These are phyloP conservation scores for Acromyrmex echinatior DNA, from an alignment of 1,140 invertebrate species.

Conservation along the genomic window DNA sequence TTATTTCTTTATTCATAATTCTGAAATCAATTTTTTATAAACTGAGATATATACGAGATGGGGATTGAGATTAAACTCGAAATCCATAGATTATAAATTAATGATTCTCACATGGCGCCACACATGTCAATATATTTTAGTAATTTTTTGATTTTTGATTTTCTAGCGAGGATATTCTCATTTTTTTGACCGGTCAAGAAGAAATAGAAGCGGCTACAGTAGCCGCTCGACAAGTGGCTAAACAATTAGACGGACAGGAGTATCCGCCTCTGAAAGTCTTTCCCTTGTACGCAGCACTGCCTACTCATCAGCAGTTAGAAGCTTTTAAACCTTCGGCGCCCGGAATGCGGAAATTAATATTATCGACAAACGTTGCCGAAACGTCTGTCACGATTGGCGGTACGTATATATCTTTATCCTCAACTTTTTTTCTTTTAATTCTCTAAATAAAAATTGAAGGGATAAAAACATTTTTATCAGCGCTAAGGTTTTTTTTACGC, in stretches of 20 bases:
- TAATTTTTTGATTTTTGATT: background rate
- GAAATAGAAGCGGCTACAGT: constrained; percentile 97
- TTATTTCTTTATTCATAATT: background rate
- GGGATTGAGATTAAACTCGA: background rate
- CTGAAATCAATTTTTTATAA: background rate
- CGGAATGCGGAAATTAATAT: constrained; percentile 94
- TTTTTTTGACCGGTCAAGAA: constrained; percentile 99
- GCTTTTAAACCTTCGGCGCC: constrained; percentile 91
- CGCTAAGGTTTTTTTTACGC: background rate
- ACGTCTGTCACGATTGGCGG: constrained; percentile 97
- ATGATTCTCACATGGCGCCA: background rate
- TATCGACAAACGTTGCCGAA: constrained; percentile 99
- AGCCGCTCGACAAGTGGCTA: constrained; percentile 92
- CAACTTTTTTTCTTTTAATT: background rate
- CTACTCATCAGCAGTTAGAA: constrained; percentile 92
- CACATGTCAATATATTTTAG: background rate
- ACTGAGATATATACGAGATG: background rate
- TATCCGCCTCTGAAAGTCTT: constrained; percentile 90
- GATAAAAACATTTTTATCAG: constrained; percentile 1
- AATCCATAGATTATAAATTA: background rate
- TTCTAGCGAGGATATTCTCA: constrained; percentile 94
- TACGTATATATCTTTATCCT: constrained; percentile 57
- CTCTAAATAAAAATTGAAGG: background rate
- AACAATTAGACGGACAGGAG: constrained; percentile 88
- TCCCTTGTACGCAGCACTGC: constrained; percentile 94